phyloP scores from a whole-genome alignment of 23 tunicate genomes.

The Ciona savignyi region DNA sequence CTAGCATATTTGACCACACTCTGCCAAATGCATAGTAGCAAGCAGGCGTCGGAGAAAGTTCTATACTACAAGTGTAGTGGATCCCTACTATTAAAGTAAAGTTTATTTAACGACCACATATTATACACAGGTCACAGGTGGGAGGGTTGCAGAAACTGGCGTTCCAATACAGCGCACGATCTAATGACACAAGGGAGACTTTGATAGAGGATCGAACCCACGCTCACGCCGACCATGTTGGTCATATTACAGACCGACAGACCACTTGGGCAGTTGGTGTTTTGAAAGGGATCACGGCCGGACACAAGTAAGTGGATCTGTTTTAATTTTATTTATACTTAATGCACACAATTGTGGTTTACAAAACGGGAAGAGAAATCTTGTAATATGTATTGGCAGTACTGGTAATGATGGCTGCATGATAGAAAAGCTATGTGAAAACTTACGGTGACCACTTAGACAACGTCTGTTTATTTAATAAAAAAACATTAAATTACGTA shows the following conservation, averaged over 20 bases:
- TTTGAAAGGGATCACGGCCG: conserved; percentile 77
- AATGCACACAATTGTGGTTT: too few species aligned
- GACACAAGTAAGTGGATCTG: conserved; percentile 52
- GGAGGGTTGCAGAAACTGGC: conserved; percentile 38
- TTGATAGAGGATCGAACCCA: conserved; percentile 82
- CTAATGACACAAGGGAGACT: conserved; percentile 68
- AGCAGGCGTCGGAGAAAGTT: too few species aligned
- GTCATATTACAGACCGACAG: conserved; percentile 63
- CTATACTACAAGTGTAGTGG: too few species aligned
- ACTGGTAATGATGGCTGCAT: too few species aligned
- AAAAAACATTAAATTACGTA: too few species aligned
- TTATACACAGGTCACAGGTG: conserved; percentile 26
- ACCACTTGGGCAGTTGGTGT: conserved; percentile 97
- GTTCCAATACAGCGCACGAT: conserved; percentile 61
- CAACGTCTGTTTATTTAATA: too few species aligned
- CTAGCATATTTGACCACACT: too few species aligned
- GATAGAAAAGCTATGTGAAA: too few species aligned
- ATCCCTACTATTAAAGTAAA: too few species aligned
- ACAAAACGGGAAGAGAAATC: not conserved
- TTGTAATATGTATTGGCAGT: not conserved
- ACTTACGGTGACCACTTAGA: too few species aligned
- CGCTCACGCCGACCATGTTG: conserved; percentile 97
- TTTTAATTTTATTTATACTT: too few species aligned
- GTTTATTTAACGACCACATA: not conserved
- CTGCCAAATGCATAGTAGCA: too few species aligned